phyloP scores from a whole-genome alignment of 1,140 invertebrate genomes.

The Drosophila quadrilineata region DNA sequence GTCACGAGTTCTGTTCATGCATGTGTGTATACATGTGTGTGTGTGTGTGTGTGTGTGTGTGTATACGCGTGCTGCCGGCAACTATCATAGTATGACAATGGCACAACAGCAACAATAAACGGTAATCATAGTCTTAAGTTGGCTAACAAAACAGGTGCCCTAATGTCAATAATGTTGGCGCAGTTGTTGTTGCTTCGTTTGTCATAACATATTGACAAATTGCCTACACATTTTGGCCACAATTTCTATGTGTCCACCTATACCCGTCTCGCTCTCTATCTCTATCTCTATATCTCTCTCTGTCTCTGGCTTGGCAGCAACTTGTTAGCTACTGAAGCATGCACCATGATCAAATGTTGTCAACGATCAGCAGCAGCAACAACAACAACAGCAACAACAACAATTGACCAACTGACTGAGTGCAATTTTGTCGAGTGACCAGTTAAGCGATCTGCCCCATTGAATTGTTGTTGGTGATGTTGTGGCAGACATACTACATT shows the following conservation, averaged over 20 bases:
- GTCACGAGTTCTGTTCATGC: conserved; percentile 35
- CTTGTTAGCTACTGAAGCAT: conserved; percentile 64
- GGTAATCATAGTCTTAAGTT: conserved; percentile 74
- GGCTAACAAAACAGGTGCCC: conserved; percentile 73
- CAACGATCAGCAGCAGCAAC: conserved; percentile 23
- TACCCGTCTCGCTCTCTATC: no score
- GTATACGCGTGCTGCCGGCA: conserved; percentile 37
- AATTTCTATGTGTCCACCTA: no score
- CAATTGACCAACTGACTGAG: neutral
- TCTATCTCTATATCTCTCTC: no score
- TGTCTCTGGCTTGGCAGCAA: no score
- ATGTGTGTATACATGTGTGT: conserved; percentile 11
- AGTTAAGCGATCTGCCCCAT: no score
- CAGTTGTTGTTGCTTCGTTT: conserved; percentile 28
- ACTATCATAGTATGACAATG: conserved; percentile 35
- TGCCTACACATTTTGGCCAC: conserved; percentile 73
- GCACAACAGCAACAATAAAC: conserved; percentile 46
- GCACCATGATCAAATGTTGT: conserved; percentile 60
- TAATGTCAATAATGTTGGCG: conserved; percentile 72
- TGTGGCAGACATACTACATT: conserved; percentile 7
- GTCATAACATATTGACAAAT: conserved; percentile 76
- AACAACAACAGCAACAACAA: conserved; percentile 4
- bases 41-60: conserved; percentile 22
- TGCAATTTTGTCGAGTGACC: no score
- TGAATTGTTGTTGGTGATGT: neutral